A percentile compares a stretch with the other conserved stretches of the same genome.
These are phyloP conservation scores for Acheta domesticus DNA, from an alignment of 2,888 invertebrate genomes.

Conservation along the genomic window DNA sequence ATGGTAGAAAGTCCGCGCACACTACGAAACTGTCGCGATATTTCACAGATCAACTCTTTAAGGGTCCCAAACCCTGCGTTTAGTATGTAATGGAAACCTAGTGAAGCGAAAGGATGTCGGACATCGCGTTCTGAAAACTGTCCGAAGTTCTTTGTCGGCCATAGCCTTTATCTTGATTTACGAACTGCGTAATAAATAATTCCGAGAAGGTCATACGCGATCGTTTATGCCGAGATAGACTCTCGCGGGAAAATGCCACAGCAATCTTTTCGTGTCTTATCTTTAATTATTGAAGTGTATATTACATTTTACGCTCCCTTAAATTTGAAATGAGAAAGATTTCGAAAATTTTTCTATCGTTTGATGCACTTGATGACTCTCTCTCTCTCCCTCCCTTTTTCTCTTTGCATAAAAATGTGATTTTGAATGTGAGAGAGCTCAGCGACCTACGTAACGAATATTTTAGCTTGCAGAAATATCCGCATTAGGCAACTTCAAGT, in stretches of 20 bases:
- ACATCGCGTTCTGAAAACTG: background rate
- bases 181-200: background rate
- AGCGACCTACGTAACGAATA: too few relatives aligned
- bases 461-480: too few relatives aligned
- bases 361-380: too few relatives aligned
- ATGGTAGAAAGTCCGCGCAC: conserved; percentile 1
- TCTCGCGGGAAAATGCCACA: background rate
- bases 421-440: too few relatives aligned
- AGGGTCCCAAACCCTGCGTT: background rate
- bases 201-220: background rate
- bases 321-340: background rate
- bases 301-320: background rate
- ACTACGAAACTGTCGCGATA: background rate
- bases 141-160: background rate
- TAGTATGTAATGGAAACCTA: background rate
- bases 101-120: background rate
- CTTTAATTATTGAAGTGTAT: background rate
- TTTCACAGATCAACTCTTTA: conserved; percentile 1
- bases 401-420: too few relatives aligned
- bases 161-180: conserved; percentile 1
- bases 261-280: background rate
- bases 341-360: too few relatives aligned
- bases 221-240: background rate
- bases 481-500: too few relatives aligned
- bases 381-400: too few relatives aligned